phyloP scores from a whole-genome alignment of 2,113 vertebrate species.

The Tinamus guttatus region DNA sequence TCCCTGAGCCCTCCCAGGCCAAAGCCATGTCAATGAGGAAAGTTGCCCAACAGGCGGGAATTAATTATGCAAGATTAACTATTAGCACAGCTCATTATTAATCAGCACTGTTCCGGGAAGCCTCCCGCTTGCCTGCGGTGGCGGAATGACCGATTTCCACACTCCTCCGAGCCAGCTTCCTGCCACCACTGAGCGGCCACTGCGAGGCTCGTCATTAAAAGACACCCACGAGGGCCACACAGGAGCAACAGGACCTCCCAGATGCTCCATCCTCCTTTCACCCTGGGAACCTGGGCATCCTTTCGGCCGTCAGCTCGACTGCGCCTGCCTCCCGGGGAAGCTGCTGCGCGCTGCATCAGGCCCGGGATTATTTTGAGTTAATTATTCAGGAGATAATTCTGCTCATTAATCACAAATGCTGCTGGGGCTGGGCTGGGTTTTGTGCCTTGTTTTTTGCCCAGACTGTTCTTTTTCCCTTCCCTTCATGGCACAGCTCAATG shows the following conservation, averaged over 20 bases:
- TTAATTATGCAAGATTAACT: not conserved
- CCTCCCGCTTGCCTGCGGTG: fast-evolving
- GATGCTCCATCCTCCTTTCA: not conserved
- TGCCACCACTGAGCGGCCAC: not conserved
- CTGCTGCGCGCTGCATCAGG: not conserved
- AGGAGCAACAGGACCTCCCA: not conserved
- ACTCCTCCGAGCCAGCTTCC: not conserved
- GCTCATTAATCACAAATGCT: conserved; percentile 12
- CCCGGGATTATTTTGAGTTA: not conserved
- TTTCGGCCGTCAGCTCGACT: not conserved
- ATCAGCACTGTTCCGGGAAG: not conserved
- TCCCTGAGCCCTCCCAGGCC: not conserved
- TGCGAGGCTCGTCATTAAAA: not conserved
- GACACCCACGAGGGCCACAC: not conserved
- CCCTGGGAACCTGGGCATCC: not conserved
- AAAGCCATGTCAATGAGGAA: not conserved
- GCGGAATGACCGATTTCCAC: not conserved
- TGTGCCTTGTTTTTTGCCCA: not conserved
- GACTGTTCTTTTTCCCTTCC: not conserved
- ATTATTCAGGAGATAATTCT: conserved; percentile 13
- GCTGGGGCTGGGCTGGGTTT: not conserved
- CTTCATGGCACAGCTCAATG: not conserved
- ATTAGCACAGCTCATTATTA: not conserved
- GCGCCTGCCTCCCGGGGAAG: not conserved
- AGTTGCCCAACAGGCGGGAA: not conserved